phyloP scores from a whole-genome alignment of 2,797 vertebrate genomes.

The Falco naumanni region DNA sequence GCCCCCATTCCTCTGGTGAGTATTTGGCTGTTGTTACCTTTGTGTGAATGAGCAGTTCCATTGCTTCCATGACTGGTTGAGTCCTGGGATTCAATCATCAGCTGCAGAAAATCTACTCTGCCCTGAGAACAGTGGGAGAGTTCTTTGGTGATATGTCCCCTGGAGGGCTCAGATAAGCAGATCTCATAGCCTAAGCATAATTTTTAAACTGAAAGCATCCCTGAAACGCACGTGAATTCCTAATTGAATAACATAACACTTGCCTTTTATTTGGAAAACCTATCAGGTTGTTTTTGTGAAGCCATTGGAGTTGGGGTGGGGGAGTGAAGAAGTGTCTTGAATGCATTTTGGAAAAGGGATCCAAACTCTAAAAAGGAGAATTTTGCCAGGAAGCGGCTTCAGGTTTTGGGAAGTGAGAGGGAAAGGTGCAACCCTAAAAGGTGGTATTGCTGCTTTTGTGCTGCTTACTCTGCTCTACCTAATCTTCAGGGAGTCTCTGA shows the following conservation, averaged over 20 bases:
- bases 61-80: background rate
- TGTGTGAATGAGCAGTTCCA: rapidly evolving
- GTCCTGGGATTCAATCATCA: slow-evolving; percentile 61
- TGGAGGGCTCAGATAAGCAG: background rate
- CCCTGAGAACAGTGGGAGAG: slow-evolving; percentile 32
- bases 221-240: background rate
- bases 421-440: background rate
- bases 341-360: background rate
- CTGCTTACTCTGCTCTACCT: background rate
- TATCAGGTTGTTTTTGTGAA: background rate
- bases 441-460: background rate
- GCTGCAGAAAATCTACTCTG: slow-evolving; percentile 71
- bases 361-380: background rate
- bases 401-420: background rate
- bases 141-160: background rate
- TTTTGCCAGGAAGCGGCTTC: background rate
- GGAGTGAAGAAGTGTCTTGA: background rate
- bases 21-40: slow-evolving; percentile 36
- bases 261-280: background rate
- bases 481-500: background rate
- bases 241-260: background rate
- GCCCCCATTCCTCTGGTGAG: rapidly evolving
- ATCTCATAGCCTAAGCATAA: background rate
- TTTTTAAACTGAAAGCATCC: background rate
- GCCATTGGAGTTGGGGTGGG: background rate